Percentiles rank a stretch among this genome's conserved stretches.
phyloP scores from a whole-genome alignment of 2,797 vertebrate species.

The Sebastes vulpes region DNA sequence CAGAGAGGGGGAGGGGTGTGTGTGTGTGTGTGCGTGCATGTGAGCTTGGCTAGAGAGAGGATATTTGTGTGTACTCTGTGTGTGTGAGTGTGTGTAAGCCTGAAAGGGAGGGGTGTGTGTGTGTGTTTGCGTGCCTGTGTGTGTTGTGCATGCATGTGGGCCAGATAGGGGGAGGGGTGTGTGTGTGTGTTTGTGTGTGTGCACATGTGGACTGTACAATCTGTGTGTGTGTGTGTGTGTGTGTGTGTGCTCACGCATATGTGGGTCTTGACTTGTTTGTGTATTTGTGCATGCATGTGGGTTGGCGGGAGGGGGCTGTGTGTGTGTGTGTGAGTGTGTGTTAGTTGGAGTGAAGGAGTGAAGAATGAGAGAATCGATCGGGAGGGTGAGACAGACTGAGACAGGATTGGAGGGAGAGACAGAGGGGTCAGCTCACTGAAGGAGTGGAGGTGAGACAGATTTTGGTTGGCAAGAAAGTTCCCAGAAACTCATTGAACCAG shows the following conservation, averaged over 20 bases:
- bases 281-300: conserved; percentile 74
- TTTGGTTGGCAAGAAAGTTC: conserved; percentile 58
- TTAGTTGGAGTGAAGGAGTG: conserved; percentile 43
- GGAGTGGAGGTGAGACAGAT: conserved; percentile 61
- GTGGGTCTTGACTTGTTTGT: conserved; percentile 77
- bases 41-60: conserved; percentile 74
- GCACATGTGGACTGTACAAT: background rate
- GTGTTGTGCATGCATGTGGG: conserved; percentile 26
- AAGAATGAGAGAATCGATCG: conserved; percentile 68
- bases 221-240: conserved; percentile 17
- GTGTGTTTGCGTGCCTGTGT: conserved; percentile 37
- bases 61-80: conserved; percentile 72
- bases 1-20: conserved; percentile 43
- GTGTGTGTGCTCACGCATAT: conserved; percentile 60
- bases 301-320: conserved; percentile 55
- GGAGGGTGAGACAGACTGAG: conserved; percentile 49
- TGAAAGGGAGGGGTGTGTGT: conserved; percentile 61
- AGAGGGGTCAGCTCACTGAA: conserved; percentile 57
- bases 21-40: conserved; percentile 66
- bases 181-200: conserved; percentile 55
- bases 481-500: conserved; percentile 59
- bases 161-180: conserved; percentile 22
- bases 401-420: conserved; percentile 43
- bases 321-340: conserved; percentile 43
- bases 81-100: conserved; percentile 62